Base-by-base conservation (phyloP, 2,113 vertebrate species). In the Zosterops borbonicus region DNA sequence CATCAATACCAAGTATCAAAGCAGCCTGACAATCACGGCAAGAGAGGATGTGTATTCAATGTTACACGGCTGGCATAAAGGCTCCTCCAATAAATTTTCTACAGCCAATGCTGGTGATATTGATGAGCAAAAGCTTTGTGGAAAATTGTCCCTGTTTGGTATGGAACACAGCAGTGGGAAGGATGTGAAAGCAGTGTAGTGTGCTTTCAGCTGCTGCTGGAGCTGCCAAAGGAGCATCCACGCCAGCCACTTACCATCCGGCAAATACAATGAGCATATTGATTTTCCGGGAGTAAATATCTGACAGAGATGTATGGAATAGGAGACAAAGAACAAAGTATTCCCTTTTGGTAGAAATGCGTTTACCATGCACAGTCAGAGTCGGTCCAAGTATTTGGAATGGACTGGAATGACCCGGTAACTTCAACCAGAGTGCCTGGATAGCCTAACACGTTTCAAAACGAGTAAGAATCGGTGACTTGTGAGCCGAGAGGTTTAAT, bases 241-340 rank as follows among this genome's bases (percentile, higher is more conserved):
- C 8, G 31, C 25, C 59, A 81, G 76, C 56, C 80, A 71, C 56
- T 89, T 16, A 70, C 27, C 62, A 70, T 5, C 64, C 7, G 0
- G 35, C 77, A 82, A 75, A 78, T 24, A 95, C 87, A 95, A 84
- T 33, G 77, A 78, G 56, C 20, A 79, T 68, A 94, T 29, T 95
- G 94, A 96, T 68, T 84, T 92, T 67, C 73, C 21, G 49, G 77
- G 74, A 94, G 67, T 59, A 82, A 94, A 44, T 60, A 50, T 83
- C 68, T 86, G 83, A 92, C 85, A 69, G 56, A 87, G 92, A 96
- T 12, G 9, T 47, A 86, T 53, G 52, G 79, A 75, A 41, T 1
- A 70, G 44, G 68, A 68, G 52, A 96, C 92, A 95, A 95, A 93
- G 93, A 83, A 93, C 71, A n/a, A 52, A 95, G 59, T 33, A 28